Percentiles rank a stretch among this genome's conserved stretches.
These are phyloP conservation scores for Tauraco erythrolophus DNA, from an alignment of 2,113 vertebrate genomes.

Conservation along the genomic window DNA sequence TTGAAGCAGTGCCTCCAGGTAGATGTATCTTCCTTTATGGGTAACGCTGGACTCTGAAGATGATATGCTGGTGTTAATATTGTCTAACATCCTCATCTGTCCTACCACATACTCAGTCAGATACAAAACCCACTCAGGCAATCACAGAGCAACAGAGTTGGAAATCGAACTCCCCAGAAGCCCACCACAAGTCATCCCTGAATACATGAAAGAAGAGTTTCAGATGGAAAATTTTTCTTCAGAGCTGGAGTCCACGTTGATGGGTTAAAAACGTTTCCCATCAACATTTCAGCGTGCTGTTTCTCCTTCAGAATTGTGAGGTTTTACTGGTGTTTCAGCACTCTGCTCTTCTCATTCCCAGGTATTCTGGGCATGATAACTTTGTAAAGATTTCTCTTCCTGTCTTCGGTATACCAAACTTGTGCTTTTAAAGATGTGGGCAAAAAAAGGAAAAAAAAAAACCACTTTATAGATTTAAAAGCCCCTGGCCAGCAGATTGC, in stretches of 20 bases:
- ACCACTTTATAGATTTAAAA: slow-evolving; percentile 49
- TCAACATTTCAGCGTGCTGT: background rate
- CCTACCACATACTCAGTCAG: slow-evolving; percentile 1
- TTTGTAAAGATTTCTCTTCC: background rate
- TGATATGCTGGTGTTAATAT: slow-evolving; percentile 30
- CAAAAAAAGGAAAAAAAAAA: background rate
- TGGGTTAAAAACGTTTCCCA: background rate
- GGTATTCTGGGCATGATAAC: background rate
- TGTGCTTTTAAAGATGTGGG: background rate
- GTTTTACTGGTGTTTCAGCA: background rate
- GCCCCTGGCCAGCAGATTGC: slow-evolving; percentile 37
- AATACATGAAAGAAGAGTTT: background rate
- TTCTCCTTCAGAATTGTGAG: background rate
- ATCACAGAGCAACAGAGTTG: background rate
- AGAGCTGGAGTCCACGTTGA: background rate
- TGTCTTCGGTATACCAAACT: background rate
- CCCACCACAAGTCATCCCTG: background rate
- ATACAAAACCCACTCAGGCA: background rate
- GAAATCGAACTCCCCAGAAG: background rate
- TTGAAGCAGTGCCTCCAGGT: slow-evolving; percentile 87
- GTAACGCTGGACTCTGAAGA: slow-evolving; percentile 11
- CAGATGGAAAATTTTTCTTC: background rate
- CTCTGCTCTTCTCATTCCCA: background rate
- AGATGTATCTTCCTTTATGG: slow-evolving; percentile 76
- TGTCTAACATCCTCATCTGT: slow-evolving; percentile 65